Evolutionary conservation across 1,140 invertebrate species (phyloP).

Genomic region (Tetraneura akinire): DNA sequence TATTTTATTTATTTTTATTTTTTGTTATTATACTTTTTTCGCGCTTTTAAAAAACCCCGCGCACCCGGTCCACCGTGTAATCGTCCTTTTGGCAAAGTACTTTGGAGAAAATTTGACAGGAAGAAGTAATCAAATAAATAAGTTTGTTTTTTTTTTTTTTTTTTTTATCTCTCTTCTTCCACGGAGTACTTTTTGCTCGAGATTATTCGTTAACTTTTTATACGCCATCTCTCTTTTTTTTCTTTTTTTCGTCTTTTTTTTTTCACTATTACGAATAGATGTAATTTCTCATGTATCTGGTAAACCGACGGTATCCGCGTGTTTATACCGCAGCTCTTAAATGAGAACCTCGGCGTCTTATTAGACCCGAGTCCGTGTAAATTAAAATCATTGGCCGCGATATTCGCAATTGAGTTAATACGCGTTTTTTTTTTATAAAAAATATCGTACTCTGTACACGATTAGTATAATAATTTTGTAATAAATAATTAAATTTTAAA

Average conservation of each 20-base stretch:
- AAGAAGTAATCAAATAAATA: slow-evolving; percentile 51
- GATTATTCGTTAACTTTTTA: slow-evolving; percentile 38
- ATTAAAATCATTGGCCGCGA: no score
- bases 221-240: not conserved
- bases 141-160: no score
- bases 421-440: no score
- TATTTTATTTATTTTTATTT: not conserved
- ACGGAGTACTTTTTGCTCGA: slow-evolving; percentile 22
- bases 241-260: no score
- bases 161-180: slow-evolving; percentile 43
- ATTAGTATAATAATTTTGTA: no score
- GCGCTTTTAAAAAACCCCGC: slow-evolving; percentile 37
- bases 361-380: no score
- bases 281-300: not conserved
- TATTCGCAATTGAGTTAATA: no score
- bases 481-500: no score
- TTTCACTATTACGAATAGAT: slow-evolving; percentile 8
- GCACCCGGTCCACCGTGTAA: slow-evolving; percentile 13
- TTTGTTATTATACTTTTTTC: slow-evolving; percentile 41
- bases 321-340: no score
- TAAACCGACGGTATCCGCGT: no score
- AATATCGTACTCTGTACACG: no score
- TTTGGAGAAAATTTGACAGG: slow-evolving; percentile 42
- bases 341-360: no score
- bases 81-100: slow-evolving; percentile 45